These are phyloP conservation scores for Drosophila kanapiae DNA, from an alignment of 1,140 invertebrate genomes.

Conservation along the genomic window DNA sequence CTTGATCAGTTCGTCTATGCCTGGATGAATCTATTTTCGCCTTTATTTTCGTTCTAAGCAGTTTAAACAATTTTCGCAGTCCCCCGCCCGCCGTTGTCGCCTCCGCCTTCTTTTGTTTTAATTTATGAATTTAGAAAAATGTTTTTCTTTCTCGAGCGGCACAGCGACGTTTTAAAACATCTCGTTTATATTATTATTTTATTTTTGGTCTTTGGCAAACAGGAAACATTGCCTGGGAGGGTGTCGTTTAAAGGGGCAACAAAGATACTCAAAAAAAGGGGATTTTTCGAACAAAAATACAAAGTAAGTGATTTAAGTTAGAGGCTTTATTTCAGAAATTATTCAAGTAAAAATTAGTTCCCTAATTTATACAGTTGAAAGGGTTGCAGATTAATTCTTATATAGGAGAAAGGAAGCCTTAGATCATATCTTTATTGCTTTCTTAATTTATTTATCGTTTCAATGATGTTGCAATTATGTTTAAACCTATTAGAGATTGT, in stretches of 20 bases:
- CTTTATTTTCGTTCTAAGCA: slow-evolving; percentile 32
- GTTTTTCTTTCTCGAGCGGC: slow-evolving; percentile 26
- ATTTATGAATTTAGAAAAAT: slow-evolving; percentile 54
- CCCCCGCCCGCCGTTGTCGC: neutral
- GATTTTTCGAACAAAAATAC: neutral
- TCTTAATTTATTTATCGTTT: neutral
- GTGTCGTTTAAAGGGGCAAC: neutral
- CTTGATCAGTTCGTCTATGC: slow-evolving; percentile 55
- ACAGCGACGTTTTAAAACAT: slow-evolving; percentile 39
- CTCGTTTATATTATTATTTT: slow-evolving; percentile 42
- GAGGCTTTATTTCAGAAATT: no score
- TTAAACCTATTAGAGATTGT: neutral
- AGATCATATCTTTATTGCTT: neutral
- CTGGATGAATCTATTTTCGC: slow-evolving; percentile 38
- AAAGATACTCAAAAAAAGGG: neutral
- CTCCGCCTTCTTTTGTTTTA: slow-evolving; percentile 15
- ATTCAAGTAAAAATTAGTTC: no score
- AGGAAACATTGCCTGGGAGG: slow-evolving; percentile 58
- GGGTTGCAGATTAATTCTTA: no score
- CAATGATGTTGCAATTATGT: no score
- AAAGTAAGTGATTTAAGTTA: no score
- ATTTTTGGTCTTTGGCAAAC: slow-evolving; percentile 70
- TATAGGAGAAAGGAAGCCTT: neutral
- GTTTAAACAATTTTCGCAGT: slow-evolving; percentile 38
- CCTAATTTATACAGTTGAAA: no score